Evolutionary conservation across 2,797 vertebrate genomes (phyloP).

Genomic region (Poeciliopsis paucimaculata): DNA sequence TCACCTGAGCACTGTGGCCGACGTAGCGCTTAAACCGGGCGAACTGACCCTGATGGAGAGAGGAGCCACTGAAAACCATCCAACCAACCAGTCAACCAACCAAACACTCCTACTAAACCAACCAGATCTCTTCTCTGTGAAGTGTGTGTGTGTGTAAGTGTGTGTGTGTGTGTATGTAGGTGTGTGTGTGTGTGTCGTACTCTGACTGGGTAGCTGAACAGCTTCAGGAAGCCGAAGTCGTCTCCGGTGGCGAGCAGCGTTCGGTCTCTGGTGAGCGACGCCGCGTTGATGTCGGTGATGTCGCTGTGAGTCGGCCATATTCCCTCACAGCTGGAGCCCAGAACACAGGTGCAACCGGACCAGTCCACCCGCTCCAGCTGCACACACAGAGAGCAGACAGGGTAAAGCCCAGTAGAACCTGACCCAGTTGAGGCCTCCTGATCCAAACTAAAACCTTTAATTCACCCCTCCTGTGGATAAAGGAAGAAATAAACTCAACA

Average conservation of each 20-base stretch:
- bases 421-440: background rate
- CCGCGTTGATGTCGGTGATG: conserved; percentile 89
- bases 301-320: conserved; percentile 94
- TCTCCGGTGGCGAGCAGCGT: conserved; percentile 91
- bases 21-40: conserved; percentile 94
- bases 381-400: too few relatives aligned
- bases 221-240: conserved; percentile 95
- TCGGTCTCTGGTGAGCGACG: conserved; percentile 90
- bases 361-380: conserved; percentile 93
- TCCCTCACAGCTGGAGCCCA: conserved; percentile 92
- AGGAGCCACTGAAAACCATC: too few relatives aligned
- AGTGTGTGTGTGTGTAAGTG: background rate
- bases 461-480: background rate
- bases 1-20: conserved; percentile 94
- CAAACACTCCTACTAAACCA: too few relatives aligned
- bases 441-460: background rate
- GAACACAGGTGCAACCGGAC: conserved; percentile 91
- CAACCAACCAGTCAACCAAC: background rate
- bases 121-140: too few relatives aligned
- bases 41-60: conserved; percentile 85
- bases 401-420: too few relatives aligned
- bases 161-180: background rate
- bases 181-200: conserved; percentile 68
- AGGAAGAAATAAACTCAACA: background rate
- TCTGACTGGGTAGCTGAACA: conserved; percentile 91